These are phyloP conservation scores for Nasonia vitripennis DNA, from an alignment of 1,140 invertebrate genomes.

Conservation along the genomic window DNA sequence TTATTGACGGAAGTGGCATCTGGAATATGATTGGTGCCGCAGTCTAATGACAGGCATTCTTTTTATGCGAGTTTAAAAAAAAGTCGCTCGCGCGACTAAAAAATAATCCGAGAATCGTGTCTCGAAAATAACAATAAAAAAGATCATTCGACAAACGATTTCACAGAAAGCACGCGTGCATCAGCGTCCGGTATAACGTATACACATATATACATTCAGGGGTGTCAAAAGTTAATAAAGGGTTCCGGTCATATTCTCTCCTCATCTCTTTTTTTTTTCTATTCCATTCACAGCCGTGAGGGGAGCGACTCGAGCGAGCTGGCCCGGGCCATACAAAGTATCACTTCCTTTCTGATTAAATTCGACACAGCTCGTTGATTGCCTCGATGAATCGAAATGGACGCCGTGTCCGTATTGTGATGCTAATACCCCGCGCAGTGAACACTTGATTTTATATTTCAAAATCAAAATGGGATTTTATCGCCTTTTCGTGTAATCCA, in stretches of 20 bases:
- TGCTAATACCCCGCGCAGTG: neutral
- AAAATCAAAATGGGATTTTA: neutral
- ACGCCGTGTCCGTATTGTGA: conserved; percentile 2
- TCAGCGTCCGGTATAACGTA: neutral
- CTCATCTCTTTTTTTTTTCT: neutral
- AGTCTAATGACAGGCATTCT: no score
- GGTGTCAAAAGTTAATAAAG: conserved; percentile 52
- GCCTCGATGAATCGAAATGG: conserved; percentile 22
- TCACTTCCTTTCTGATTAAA: conserved; percentile 45
- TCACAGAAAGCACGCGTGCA: neutral
- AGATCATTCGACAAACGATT: neutral
- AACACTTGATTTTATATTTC: neutral
- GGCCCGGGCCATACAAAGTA: conserved; percentile 19
- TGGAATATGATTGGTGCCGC: no score
- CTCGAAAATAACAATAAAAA: no score
- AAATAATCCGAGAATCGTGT: no score
- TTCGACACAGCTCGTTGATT: conserved; percentile 35
- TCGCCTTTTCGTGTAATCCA: no score
- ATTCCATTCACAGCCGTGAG: neutral
- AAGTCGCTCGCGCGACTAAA: no score
- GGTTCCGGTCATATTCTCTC: conserved; percentile 37
- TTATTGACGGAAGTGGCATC: no score
- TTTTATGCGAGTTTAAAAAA: no score
- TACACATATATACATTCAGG: conserved; percentile 18
- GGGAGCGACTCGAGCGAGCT: neutral